Evolutionary conservation across 2,113 vertebrate species (phyloP).

Genomic region (Aldabrachelys gigantea): DNA sequence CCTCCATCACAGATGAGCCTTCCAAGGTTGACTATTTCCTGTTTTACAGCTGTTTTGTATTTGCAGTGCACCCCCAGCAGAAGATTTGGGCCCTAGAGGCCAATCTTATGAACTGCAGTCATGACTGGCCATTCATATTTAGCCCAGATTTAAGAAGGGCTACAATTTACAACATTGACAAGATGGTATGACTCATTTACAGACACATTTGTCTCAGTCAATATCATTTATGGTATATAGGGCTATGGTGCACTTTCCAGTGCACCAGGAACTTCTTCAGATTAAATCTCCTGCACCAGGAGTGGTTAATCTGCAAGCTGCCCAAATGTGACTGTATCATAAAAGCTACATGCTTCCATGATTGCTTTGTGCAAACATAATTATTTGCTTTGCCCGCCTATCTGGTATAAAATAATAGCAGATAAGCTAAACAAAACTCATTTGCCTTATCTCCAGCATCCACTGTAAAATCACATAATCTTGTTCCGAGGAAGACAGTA

Average conservation of each 20-base stretch:
- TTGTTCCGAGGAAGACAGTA: background rate
- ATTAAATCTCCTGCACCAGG: background rate
- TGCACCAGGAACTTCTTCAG: slow-evolving; percentile 45
- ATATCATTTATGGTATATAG: slow-evolving; percentile 21
- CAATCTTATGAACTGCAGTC: background rate
- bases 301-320: slow-evolving; percentile 12
- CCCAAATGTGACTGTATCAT: slow-evolving; percentile 41
- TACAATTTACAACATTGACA: background rate
- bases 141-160: background rate
- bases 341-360: slow-evolving; percentile 29
- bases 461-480: background rate
- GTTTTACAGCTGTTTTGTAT: background rate
- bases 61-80: background rate
- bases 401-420: background rate
- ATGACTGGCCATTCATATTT: slow-evolving; percentile 14
- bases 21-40: background rate
- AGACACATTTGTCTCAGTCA: slow-evolving; percentile 33
- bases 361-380: slow-evolving; percentile 34
- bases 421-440: background rate
- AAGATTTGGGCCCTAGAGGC: background rate
- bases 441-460: slow-evolving; percentile 34
- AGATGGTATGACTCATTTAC: background rate
- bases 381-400: slow-evolving; percentile 35
- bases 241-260: background rate
- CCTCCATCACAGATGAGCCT: background rate